Conservation (phyloP, 2,113 vertebrate species). For the Tinamus guttatus region DNA sequence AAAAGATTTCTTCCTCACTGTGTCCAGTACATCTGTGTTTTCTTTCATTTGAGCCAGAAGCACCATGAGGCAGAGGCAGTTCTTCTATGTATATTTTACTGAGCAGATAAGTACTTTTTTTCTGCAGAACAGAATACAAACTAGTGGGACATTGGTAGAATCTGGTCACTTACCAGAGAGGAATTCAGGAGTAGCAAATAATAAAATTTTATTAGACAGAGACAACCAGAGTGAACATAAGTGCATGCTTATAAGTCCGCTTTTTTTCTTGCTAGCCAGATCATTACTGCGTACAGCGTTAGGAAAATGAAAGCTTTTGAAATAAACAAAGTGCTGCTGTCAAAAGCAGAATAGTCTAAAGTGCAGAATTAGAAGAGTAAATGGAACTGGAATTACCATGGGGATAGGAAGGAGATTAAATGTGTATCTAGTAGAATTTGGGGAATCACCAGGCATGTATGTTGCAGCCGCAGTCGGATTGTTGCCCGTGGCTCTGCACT, state of each 20-base stretch:
- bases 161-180: constrained; percentile 3
- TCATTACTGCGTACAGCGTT: neutral
- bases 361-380: constrained; percentile 49
- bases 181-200: constrained; percentile 19
- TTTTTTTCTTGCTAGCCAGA: constrained; percentile 12
- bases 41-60: neutral
- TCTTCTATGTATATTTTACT: constrained; percentile 11
- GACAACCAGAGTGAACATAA: neutral
- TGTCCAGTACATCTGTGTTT: neutral
- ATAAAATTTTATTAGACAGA: constrained; percentile 6
- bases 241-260: neutral
- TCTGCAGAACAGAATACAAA: neutral
- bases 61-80: neutral
- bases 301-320: constrained; percentile 41
- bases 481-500: constrained; percentile 11
- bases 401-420: constrained; percentile 12
- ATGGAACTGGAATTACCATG: constrained; percentile 30
- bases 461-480: neutral
- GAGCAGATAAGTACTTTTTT: neutral
- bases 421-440: neutral
- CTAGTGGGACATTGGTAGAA: neutral
- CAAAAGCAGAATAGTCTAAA: constrained; percentile 49
- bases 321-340: constrained; percentile 60
- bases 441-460: neutral
- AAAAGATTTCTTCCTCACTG: neutral